A percentile compares a stretch with the other conserved stretches of the same genome.
These are phyloP conservation scores for Parus major DNA, from an alignment of 2,113 vertebrate genomes.

Conservation along the genomic window DNA sequence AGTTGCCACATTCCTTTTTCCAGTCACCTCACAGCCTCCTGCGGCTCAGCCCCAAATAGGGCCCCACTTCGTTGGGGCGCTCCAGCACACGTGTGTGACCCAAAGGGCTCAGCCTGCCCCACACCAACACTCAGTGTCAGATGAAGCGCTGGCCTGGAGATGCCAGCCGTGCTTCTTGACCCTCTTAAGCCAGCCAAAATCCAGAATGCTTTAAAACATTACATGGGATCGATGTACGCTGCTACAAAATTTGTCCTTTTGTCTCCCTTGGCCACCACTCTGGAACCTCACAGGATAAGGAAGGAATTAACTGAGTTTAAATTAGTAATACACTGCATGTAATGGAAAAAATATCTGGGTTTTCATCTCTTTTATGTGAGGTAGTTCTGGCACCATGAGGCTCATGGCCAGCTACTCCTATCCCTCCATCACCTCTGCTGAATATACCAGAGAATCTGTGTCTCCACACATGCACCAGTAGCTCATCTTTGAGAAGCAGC, in stretches of 20 bases:
- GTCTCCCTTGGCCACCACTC: neutral
- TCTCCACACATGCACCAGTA: accelerated
- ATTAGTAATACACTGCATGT: accelerated
- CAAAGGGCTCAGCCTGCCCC: neutral
- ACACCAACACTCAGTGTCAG: accelerated
- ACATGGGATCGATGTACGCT: too few relatives aligned
- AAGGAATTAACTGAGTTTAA: neutral
- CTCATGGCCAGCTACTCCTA: neutral
- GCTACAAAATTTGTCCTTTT: neutral
- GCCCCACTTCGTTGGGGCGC: neutral
- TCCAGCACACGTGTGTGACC: neutral
- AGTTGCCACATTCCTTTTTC: neutral
- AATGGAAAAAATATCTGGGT: neutral
- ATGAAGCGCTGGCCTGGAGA: neutral
- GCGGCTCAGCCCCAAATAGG: accelerated
- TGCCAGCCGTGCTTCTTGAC: neutral
- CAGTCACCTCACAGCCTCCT: neutral
- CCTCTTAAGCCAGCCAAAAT: too few relatives aligned
- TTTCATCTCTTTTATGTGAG: accelerated
- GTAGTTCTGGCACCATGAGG: accelerated
- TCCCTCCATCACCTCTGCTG: neutral
- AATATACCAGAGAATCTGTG: neutral
- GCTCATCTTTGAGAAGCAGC: neutral
- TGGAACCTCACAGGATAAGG: neutral
- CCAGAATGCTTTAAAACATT: neutral